phyloP scores from a whole-genome alignment of 2,888 invertebrate genomes.

The Autographa pulchrina region DNA sequence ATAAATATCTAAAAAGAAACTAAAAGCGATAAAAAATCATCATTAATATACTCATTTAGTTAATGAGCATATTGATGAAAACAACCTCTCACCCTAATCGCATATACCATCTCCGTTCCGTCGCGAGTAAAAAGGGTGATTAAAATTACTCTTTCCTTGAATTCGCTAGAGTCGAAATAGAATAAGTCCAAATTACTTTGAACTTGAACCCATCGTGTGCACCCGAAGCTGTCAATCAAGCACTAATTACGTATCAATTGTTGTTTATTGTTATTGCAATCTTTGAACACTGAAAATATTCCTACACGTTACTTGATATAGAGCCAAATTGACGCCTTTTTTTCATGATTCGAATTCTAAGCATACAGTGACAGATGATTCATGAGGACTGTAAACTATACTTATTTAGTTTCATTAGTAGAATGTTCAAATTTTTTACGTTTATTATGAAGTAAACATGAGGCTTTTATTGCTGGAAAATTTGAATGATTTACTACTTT shows the following conservation, averaged over 20 bases:
- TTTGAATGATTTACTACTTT: background rate
- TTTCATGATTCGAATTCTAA: background rate
- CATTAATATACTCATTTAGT: no score
- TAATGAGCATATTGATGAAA: no score
- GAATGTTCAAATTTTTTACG: background rate
- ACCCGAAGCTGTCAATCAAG: constrained; percentile 1
- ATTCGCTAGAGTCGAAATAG: background rate
- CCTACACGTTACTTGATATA: constrained; percentile 29
- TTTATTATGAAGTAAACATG: background rate
- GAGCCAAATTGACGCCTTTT: constrained; percentile 14
- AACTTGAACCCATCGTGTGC: background rate
- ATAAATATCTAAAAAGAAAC: no score
- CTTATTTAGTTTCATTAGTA: background rate
- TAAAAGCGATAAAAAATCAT: no score
- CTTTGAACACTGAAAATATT: constrained; percentile 22
- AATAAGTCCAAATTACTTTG: constrained; percentile 1
- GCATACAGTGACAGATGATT: background rate
- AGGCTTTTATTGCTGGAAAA: background rate
- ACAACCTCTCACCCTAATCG: no score
- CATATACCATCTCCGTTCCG: no score
- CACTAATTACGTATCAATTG: constrained; percentile 1
- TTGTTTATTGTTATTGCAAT: constrained; percentile 27
- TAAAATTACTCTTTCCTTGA: background rate
- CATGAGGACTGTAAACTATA: background rate
- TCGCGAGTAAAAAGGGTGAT: background rate